These are phyloP conservation scores for Gnatocerus cornutus DNA, from an alignment of 2,888 invertebrate genomes.

Conservation along the genomic window DNA sequence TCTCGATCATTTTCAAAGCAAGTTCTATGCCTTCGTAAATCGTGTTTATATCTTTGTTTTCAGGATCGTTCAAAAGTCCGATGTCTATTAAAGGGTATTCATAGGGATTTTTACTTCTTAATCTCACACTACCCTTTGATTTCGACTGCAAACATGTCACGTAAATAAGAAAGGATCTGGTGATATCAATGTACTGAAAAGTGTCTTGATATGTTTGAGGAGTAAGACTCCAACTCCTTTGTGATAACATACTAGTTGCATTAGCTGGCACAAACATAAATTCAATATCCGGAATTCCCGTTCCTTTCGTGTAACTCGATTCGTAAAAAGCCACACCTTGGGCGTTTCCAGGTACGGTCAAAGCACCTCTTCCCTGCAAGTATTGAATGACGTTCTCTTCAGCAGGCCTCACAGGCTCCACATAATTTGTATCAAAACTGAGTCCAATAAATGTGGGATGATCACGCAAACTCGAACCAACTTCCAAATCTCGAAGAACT, in stretches of 20 bases:
- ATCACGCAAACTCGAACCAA: conserved; percentile 19
- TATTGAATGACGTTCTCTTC: conserved; percentile 49
- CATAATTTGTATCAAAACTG: conserved; percentile 29
- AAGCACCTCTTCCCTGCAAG: conserved; percentile 53
- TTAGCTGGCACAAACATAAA: conserved; percentile 72
- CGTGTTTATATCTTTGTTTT: conserved; percentile 69
- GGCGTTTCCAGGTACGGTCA: conserved; percentile 48
- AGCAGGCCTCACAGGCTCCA: conserved; percentile 4
- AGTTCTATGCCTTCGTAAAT: conserved; percentile 72
- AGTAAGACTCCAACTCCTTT: conserved; percentile 55
- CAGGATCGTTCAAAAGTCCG: conserved; percentile 12
- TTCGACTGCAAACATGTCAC: conserved; percentile 34
- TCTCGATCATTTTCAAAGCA: conserved; percentile 69
- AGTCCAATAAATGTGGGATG: conserved; percentile 30
- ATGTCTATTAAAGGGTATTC: conserved; percentile 29
- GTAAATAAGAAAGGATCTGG: conserved; percentile 46
- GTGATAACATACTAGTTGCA: conserved; percentile 53
- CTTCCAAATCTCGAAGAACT: conserved; percentile 21
- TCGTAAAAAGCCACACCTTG: conserved; percentile 57
- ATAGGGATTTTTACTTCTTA: conserved; percentile 32
- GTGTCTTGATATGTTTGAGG: conserved; percentile 65
- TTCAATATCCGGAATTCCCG: conserved; percentile 59
- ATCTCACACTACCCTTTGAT: conserved; percentile 19
- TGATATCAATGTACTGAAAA: conserved; percentile 60
- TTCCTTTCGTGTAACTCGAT: conserved; percentile 53